phyloP scores from a whole-genome alignment of 1,140 invertebrate species.

The Hyles euphorbiae region DNA sequence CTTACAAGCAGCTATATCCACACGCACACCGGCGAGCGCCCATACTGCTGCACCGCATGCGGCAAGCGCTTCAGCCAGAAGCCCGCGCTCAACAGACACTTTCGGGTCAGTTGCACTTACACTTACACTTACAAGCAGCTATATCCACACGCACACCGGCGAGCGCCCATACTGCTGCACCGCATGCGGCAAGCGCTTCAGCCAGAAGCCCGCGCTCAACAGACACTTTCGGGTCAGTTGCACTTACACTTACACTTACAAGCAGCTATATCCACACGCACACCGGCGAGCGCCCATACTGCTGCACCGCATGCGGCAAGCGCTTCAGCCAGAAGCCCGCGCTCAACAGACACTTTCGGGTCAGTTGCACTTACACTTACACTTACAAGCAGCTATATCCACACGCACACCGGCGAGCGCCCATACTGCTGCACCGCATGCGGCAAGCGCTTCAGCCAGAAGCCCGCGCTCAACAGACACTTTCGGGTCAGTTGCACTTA shows the following conservation, averaged over 20 bases:
- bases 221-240: slow-evolving; percentile 2
- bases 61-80: slow-evolving; percentile 44
- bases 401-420: slow-evolving; percentile 18
- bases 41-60: slow-evolving; percentile 27
- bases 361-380: too few species aligned
- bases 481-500: too few species aligned
- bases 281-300: slow-evolving; percentile 17
- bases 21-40: slow-evolving; percentile 19
- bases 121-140: too few species aligned
- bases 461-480: slow-evolving; percentile 37
- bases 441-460: slow-evolving; percentile 42
- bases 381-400: too few species aligned
- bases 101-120: too few species aligned
- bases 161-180: slow-evolving; percentile 22
- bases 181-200: slow-evolving; percentile 37
- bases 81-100: slow-evolving; percentile 35
- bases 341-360: slow-evolving; percentile 24
- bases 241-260: too few species aligned
- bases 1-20: too few species aligned
- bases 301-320: slow-evolving; percentile 31
- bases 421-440: slow-evolving; percentile 27
- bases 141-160: slow-evolving; percentile 13
- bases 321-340: slow-evolving; percentile 47
- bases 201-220: slow-evolving; percentile 45
- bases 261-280: slow-evolving; percentile 5